phyloP scores from a whole-genome alignment of 2,797 vertebrate species.

The Phoebastria nigripes region DNA sequence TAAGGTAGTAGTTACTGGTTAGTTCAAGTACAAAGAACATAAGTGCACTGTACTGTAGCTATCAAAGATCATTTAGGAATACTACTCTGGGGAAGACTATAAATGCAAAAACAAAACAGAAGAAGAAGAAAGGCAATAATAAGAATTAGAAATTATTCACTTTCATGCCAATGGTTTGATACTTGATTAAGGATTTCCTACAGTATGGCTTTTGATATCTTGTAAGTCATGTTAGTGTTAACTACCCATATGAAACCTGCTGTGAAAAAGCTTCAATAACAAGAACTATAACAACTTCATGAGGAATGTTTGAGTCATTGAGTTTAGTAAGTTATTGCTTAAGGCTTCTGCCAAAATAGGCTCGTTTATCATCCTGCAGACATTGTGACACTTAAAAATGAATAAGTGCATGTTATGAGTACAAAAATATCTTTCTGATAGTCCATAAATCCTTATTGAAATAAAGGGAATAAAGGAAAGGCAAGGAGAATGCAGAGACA shows the following conservation, averaged over 20 bases:
- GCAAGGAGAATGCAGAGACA: slow-evolving; percentile 1
- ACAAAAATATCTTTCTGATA: slow-evolving; percentile 61
- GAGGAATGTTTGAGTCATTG: slow-evolving; percentile 71
- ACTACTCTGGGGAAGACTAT: neutral
- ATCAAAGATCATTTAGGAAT: neutral
- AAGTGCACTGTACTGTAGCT: neutral
- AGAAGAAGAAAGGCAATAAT: neutral
- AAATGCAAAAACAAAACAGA: neutral
- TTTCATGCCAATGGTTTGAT: neutral
- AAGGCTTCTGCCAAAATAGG: slow-evolving; percentile 60
- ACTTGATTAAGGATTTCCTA: slow-evolving; percentile 26
- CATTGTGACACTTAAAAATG: slow-evolving; percentile 59
- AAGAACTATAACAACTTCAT: slow-evolving; percentile 50
- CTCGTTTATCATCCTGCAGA: slow-evolving; percentile 61
- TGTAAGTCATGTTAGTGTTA: neutral
- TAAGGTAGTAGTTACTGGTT: neutral
- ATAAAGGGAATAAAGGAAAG: slow-evolving; percentile 47
- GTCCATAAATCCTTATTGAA: slow-evolving; percentile 61
- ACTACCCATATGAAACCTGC: slow-evolving; percentile 26
- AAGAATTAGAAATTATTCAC: neutral
- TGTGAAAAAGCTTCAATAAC: slow-evolving; percentile 58
- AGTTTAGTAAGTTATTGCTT: slow-evolving; percentile 69
- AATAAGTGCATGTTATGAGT: slow-evolving; percentile 47
- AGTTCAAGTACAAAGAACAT: neutral
- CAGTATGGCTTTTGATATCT: neutral